Conservation (phyloP, 2,888 invertebrate species). For the Scrobipalpa atriplicella region DNA sequence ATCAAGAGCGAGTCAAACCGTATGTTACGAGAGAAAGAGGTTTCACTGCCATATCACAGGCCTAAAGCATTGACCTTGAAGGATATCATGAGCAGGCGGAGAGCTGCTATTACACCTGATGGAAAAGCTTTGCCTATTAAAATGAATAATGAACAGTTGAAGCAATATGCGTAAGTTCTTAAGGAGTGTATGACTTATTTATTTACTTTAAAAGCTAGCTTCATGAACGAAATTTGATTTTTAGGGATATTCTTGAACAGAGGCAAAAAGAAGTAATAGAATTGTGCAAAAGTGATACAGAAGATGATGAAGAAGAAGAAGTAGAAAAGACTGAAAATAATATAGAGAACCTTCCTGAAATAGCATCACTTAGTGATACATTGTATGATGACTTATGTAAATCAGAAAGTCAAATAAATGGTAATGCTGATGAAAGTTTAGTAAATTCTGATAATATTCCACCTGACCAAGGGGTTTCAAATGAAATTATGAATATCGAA, state of each 20-base stretch:
- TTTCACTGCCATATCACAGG: constrained; percentile 93
- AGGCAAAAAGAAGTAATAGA: constrained; percentile 88
- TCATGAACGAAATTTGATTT: neutral
- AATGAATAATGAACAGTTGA: constrained; percentile 86
- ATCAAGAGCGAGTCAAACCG: constrained; percentile 94
- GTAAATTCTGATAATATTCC: neutral
- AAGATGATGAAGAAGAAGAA: constrained; percentile 64
- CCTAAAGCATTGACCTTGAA: constrained; percentile 90
- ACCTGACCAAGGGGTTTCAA: constrained; percentile 7
- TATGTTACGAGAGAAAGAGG: constrained; percentile 88
- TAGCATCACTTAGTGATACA: constrained; percentile 22
- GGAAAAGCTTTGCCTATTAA: constrained; percentile 80
- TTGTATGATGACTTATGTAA: constrained; percentile 22
- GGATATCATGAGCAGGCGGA: constrained; percentile 86
- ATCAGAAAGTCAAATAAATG: neutral
- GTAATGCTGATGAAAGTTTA: neutral
- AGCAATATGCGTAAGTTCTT: constrained; percentile 84
- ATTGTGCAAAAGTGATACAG: constrained; percentile 89
- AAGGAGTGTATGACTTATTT: neutral
- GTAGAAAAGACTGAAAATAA: neutral
- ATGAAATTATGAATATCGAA: neutral
- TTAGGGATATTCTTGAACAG: constrained; percentile 84
- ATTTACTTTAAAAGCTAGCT: too few species aligned
- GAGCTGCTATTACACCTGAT: constrained; percentile 62
- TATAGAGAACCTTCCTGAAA: constrained; percentile 22